phyloP scores from a whole-genome alignment of 2,888 invertebrate genomes.

The Acanthosoma haemorrhoidale region DNA sequence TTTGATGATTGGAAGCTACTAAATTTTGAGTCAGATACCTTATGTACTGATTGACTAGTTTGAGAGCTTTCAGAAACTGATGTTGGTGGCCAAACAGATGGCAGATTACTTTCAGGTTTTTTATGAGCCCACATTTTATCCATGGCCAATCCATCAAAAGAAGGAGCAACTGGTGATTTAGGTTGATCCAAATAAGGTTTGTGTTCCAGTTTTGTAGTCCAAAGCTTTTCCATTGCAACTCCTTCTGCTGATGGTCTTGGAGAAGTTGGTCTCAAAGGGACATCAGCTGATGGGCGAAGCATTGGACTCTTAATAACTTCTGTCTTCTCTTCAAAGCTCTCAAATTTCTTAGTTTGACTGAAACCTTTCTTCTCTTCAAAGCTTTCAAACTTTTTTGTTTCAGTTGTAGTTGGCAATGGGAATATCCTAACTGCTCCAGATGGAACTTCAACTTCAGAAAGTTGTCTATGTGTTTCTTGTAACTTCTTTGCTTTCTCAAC shows the following conservation, averaged over 20 bases:
- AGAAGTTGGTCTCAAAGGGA: conserved; percentile 47
- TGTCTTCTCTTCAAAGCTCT: conserved; percentile 17
- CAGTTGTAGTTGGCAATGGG: conserved; percentile 35
- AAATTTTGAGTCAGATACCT: background rate
- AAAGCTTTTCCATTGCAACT: conserved; percentile 62
- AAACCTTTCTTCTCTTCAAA: conserved; percentile 15
- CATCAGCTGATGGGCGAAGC: conserved; percentile 45
- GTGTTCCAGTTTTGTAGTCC: conserved; percentile 48
- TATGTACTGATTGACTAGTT: background rate
- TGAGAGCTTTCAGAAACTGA: conserved; percentile 40
- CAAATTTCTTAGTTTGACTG: conserved; percentile 4
- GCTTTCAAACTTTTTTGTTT: background rate
- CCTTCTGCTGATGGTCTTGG: conserved; percentile 60
- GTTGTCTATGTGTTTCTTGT: conserved; percentile 54
- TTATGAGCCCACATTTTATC: conserved; percentile 46
- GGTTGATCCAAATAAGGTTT: conserved; percentile 41
- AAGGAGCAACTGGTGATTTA: conserved; percentile 46
- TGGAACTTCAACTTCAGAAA: conserved; percentile 52
- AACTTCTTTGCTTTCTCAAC: conserved; percentile 56
- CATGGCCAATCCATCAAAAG: conserved; percentile 46
- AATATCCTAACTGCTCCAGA: conserved; percentile 56
- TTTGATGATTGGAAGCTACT: conserved; percentile 10
- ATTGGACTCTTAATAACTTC: conserved; percentile 43
- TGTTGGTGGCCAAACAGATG: conserved; percentile 38
- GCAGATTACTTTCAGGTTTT: conserved; percentile 33